phyloP scores from a whole-genome alignment of 2,797 vertebrate genomes.

The Pseudomugil tenellus region DNA sequence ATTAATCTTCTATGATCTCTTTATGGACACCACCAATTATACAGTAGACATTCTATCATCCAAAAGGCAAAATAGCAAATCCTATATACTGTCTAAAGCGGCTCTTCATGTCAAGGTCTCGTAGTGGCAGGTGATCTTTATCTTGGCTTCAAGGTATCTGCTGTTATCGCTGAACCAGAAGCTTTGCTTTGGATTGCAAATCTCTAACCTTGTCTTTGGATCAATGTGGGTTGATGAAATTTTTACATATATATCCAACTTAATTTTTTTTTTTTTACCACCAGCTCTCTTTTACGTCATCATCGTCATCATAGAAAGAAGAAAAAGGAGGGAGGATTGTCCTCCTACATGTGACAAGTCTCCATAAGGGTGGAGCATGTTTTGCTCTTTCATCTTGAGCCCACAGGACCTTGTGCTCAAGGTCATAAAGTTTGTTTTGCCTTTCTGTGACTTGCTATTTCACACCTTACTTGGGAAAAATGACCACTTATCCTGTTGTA shows the following conservation, averaged over 20 bases:
- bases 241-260: not conserved
- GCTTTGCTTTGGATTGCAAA: not conserved
- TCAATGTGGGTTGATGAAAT: not conserved
- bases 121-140: not conserved
- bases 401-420: conserved; percentile 2
- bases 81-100: not conserved
- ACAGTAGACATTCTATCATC: not conserved
- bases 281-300: not conserved
- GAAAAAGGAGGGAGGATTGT: not conserved
- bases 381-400: conserved; percentile 8
- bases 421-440: conserved; percentile 7
- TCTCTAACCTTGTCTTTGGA: not conserved
- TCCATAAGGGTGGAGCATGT: not conserved
- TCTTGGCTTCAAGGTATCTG: not conserved
- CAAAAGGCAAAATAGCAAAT: not conserved
- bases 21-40: not conserved
- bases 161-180: not conserved
- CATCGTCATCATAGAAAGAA: not conserved
- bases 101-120: not conserved
- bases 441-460: not conserved
- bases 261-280: not conserved
- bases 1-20: not conserved
- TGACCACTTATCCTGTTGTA: not conserved
- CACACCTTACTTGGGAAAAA: not conserved
- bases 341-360: not conserved